Percentiles rank a stretch among this genome's conserved stretches.
Evolutionary conservation across 2,797 vertebrate species (phyloP).

Genomic region (Manis javanica): DNA sequence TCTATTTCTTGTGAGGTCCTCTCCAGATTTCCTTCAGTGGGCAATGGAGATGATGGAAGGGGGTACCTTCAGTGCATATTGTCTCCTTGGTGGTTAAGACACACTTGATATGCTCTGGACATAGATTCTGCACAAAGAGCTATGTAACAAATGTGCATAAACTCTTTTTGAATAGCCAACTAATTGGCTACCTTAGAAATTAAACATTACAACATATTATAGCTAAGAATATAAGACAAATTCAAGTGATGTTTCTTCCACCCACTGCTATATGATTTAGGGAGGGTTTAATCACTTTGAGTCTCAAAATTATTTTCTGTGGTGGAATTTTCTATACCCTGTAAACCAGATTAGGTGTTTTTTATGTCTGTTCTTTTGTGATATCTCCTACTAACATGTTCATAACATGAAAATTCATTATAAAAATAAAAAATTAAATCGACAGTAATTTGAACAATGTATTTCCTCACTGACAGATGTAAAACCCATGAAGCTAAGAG

Average conservation of each 20-base stretch:
- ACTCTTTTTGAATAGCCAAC: not conserved
- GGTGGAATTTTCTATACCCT: not conserved
- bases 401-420: not conserved
- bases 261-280: not conserved
- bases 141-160: not conserved
- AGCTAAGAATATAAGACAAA: not conserved
- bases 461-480: not conserved
- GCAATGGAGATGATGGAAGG: not conserved
- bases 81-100: not conserved
- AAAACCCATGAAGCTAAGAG: not conserved
- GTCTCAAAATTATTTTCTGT: not conserved
- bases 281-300: not conserved
- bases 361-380: not conserved
- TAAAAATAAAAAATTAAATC: not conserved
- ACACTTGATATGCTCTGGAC: not conserved
- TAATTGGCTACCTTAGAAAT: not conserved
- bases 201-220: not conserved
- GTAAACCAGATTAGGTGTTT: not conserved
- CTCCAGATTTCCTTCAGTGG: not conserved
- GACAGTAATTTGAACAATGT: not conserved
- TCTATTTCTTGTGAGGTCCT: not conserved
- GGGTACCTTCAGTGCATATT: fast-evolving
- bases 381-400: not conserved
- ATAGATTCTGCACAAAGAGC: not conserved
- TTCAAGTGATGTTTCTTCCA: not conserved